Base-by-base conservation (phyloP, 2,113 vertebrate species). In the Poeciliopsis prolifica region DNA sequence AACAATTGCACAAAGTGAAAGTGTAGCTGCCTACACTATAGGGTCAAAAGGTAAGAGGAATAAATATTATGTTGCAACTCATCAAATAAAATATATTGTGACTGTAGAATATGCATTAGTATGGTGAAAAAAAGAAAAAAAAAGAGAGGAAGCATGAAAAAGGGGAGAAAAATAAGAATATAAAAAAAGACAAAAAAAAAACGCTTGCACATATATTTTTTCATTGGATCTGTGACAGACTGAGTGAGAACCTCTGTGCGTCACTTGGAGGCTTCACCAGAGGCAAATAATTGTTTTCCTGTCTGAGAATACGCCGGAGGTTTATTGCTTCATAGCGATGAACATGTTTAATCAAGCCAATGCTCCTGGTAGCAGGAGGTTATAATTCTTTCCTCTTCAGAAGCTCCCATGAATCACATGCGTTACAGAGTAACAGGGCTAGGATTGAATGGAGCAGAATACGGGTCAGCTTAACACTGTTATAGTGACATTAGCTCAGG, bases 261-360 rank as follows among this genome's bases (percentile, higher is more conserved):
- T 66, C 44, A 48, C 72, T 69, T 65, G 77, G 60, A 85, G 68
- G 73, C 74, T 78, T 81, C 70, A 72, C 54, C 63, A 90, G 83
- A 75, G 82, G 68, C 71, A 91, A 84, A 91, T 88, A 72, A 84
- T 75, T 78, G 61, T 80, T 83, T 69, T 71, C 79, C 69, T 68
- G 77, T 66, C 78, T 80, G 72, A 86, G 86, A 89, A 79, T 60
- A 31, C 75, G 89, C 82, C 77, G 61, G 74, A 75, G 82, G 80
- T 85, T 92, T 92, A 90, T 79, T 88, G 81, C 78, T 70, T 88
- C 69, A 81, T 78, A 85, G 42, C 73, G 78, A 84, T 88, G 80
- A 92, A 93, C 91, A 90, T 90, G 86, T 83, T 91, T 89, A 89
- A 91, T 92, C 87, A 91, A 92, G 90, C 78, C 78, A 40, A 82